Conservation (phyloP, 23 tunicate species). For the Halocynthia aurantium region DNA sequence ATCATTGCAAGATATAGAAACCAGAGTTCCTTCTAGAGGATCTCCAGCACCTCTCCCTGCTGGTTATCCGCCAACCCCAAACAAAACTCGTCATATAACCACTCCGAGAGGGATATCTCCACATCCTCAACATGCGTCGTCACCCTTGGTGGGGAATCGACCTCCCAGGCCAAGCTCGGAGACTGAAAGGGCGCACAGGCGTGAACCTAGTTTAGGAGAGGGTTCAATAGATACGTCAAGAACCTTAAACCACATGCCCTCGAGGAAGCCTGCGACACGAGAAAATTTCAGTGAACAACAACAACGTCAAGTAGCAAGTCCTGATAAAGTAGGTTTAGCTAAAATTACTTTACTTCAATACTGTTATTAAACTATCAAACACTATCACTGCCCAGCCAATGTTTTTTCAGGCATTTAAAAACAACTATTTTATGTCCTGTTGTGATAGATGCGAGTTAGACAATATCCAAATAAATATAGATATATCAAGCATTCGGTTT, state of each 20-base stretch:
- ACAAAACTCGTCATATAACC: not conserved
- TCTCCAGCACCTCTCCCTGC: not conserved
- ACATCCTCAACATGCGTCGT: slow-evolving; percentile 6
- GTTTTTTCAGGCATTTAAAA: too few relatives aligned
- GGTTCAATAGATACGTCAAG: slow-evolving; percentile 3
- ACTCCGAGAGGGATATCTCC: slow-evolving; percentile 12
- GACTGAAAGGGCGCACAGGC: slow-evolving; percentile 13
- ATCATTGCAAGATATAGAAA: not conserved
- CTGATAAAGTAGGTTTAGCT: slow-evolving; percentile 12
- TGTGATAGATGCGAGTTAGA: too few relatives aligned
- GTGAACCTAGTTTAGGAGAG: slow-evolving; percentile 16
- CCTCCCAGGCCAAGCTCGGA: slow-evolving; percentile 23
- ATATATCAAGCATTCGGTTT: not conserved
- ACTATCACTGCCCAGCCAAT: too few relatives aligned
- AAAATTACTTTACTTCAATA: too few relatives aligned
- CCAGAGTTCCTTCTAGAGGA: not conserved
- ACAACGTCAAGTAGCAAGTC: not conserved
- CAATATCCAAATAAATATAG: too few relatives aligned
- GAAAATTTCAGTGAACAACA: slow-evolving; percentile 11
- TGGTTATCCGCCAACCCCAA: not conserved
- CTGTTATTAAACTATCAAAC: too few relatives aligned
- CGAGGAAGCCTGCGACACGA: not conserved
- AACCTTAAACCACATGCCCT: not conserved
- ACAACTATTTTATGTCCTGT: too few relatives aligned
- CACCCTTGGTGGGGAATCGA: not conserved